Evolutionary conservation across 2,797 vertebrate genomes (phyloP).

Genomic region (Hoplostethus mediterraneus): DNA sequence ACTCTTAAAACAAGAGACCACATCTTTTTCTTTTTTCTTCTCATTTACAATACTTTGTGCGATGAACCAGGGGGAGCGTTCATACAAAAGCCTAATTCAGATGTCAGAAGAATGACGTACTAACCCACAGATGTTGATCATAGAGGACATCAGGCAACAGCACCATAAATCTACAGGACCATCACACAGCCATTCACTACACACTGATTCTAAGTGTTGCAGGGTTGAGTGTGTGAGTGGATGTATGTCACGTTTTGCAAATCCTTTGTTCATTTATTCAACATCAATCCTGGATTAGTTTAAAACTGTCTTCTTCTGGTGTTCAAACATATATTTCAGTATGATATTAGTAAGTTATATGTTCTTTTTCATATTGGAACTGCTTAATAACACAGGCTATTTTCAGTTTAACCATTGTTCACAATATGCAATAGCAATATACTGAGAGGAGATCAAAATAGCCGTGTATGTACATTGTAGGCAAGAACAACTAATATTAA

Average conservation of each 20-base stretch:
- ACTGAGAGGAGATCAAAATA: neutral
- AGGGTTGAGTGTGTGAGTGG: constrained; percentile 12
- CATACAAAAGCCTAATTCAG: constrained; percentile 30
- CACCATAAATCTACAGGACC: constrained; percentile 52
- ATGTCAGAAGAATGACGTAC: constrained; percentile 45
- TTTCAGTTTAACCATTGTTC: too few species aligned
- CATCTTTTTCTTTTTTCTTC: neutral
- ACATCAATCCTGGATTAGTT: too few species aligned
- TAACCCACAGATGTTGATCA: constrained; percentile 47
- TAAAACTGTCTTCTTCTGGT: too few species aligned
- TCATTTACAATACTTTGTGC: neutral
- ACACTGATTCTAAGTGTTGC: constrained; percentile 49
- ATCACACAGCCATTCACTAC: constrained; percentile 33
- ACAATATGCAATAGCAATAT: too few species aligned
- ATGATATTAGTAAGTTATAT: neutral
- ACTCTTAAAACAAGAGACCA: constrained; percentile 10
- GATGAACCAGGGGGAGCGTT: constrained; percentile 23
- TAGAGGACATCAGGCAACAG: constrained; percentile 16
- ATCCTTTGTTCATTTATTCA: too few species aligned
- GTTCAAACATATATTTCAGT: too few species aligned
- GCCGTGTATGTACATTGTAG: neutral
- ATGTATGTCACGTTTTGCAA: constrained; percentile 12
- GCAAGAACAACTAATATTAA: constrained; percentile 4
- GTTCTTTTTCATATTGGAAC: too few species aligned
- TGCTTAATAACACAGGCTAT: neutral